phyloP scores from a whole-genome alignment of 2,113 vertebrate genomes.

The Fulica atra region DNA sequence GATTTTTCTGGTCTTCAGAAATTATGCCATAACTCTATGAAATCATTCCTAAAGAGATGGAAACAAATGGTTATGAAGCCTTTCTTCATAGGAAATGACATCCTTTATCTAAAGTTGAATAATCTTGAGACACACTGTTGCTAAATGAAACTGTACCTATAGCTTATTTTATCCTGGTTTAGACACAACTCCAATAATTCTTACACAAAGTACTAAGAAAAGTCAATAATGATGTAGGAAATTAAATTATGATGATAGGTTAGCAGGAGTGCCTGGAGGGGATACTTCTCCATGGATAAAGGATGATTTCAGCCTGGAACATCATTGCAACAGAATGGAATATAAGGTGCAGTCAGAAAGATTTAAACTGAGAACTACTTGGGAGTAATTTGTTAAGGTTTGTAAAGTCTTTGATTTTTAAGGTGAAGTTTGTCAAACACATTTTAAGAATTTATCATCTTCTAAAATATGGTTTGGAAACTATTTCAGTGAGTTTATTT shows the following conservation, averaged over 20 bases:
- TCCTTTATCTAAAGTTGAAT: not conserved
- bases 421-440: not conserved
- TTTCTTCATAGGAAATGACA: not conserved
- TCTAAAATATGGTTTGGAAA: not conserved
- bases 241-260: not conserved
- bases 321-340: fast-evolving
- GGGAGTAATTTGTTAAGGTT: not conserved
- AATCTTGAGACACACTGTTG: not conserved
- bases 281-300: not conserved
- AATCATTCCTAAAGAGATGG: not conserved
- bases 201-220: not conserved
- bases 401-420: not conserved
- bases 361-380: not conserved
- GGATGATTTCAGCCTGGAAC: not conserved
- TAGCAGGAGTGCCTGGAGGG: too few species aligned
- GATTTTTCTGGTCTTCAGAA: not conserved
- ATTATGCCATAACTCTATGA: not conserved
- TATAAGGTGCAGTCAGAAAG: not conserved
- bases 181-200: not conserved
- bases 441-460: not conserved
- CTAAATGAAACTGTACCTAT: not conserved
- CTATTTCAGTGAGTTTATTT: not conserved
- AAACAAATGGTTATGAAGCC: not conserved
- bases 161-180: not conserved
- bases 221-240: not conserved